Percentiles rank a stretch among this genome's conserved stretches.
These are phyloP conservation scores for Mormyrus iriodes DNA, from an alignment of 2,113 vertebrate genomes.

Conservation along the genomic window DNA sequence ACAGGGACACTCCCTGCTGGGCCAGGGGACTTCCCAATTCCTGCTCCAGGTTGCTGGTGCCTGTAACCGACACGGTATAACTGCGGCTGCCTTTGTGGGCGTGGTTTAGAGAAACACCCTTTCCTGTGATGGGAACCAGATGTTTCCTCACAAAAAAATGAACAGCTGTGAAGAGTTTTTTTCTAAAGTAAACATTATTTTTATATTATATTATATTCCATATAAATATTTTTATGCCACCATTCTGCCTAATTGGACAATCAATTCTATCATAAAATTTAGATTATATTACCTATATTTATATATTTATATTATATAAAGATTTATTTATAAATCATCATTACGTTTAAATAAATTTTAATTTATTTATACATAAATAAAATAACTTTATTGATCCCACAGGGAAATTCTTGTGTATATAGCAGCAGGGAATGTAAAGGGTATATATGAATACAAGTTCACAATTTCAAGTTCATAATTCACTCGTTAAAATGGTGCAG, in stretches of 20 bases:
- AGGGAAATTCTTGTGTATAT: neutral
- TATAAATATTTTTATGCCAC: neutral
- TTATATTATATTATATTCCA: neutral
- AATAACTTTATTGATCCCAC: neutral
- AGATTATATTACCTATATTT: no score
- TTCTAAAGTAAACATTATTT: neutral
- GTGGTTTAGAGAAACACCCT: neutral
- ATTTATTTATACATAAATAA: no score
- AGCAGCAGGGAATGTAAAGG: neutral
- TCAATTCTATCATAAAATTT: neutral
- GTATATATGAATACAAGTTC: neutral
- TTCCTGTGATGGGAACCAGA: neutral
- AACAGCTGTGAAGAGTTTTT: neutral
- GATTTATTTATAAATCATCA: no score
- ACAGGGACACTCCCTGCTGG: slow-evolving; percentile 51
- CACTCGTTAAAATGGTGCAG: neutral
- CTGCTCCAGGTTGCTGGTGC: slow-evolving; percentile 39
- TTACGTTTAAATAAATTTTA: no score
- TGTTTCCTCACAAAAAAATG: neutral
- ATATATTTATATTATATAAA: no score
- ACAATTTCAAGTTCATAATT: neutral
- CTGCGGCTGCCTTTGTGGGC: neutral
- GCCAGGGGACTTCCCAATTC: slow-evolving; percentile 27
- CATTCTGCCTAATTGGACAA: neutral
- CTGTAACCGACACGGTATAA: neutral